Evolutionary conservation across 2,113 vertebrate genomes (phyloP), one percentile per base, ranked within the genome.

Genomic region (Corythaixoides concolor): DNA sequence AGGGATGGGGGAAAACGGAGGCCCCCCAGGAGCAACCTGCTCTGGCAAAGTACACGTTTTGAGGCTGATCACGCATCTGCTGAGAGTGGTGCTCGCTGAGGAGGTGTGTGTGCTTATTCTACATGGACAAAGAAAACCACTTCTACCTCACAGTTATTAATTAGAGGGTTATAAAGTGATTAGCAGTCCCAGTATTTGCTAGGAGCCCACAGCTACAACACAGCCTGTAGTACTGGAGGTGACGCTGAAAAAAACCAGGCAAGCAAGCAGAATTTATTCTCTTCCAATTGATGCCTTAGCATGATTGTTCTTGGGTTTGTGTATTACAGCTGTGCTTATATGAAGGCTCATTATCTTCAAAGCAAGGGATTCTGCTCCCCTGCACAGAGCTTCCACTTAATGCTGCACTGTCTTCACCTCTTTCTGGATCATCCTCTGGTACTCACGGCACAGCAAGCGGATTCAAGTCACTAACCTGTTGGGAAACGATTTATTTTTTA

Each of bases 11-110:
- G 39, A 11, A 26, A 55, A 59, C 0, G 5, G 56, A 58, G 50
- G 43, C 52, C 16, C 4, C 33, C 16, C 39, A 17, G 23, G 6
- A 69, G 49, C 22, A 24, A 24, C 27, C 35, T 45, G 8, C 47
- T 24, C 19, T 5, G 41, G 53, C 5, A 28, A 13, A 35, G 12
- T 2, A 13, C 6, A 0, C 0, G 2, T 50, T 45, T 47, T 24
- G 16, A 23, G 78, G 63, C 16, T 16, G 37, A 47, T 41, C 6
- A 2, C 1, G 28, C 47, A 41, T 43, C 12, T 86, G 24, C 63
- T 22, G 76, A 86, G 39, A 0, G 0, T 14, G 39, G 27, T 33
- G 60, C 12, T 12, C 18, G 1, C 33, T 33, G 58, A 47, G 32
- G 15, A 12, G 37, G 1, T 0, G 6, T 1, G 22, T 6, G 17